Base-by-base conservation (phyloP, 1,140 invertebrate genomes). In the Magallana gigas region DNA sequence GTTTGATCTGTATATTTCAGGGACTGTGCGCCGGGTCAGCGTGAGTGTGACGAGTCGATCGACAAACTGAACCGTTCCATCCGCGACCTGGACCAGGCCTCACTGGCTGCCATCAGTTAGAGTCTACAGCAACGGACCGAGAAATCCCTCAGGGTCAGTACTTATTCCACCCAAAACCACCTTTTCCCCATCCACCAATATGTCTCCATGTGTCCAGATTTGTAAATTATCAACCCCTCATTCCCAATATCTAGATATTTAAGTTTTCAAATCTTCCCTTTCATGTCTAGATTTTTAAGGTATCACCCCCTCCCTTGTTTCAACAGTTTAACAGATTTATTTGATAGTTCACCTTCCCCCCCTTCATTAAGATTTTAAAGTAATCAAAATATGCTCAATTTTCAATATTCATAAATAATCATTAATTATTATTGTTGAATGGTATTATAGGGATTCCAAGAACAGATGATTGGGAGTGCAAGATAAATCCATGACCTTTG, bases 21-120 rank as follows among this genome's bases (percentile, higher is more conserved):
- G 62, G 98, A 99, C 91, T 98, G 98, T 93, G 98, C 98, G 0
- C 98, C 99, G 0, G 99, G 99, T 0, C 98, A 99, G 93, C 97
- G 97, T 7, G 98, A 99, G 95, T 99, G 98, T 94, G 97, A 98
- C 64, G 95, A 96, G 1, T 97, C 97, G 0, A 96, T 99, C 84
- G 97, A 98, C 23, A 96, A 96, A 23, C 94, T 99, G 8, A 97
- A 96, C 81, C 95, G 96, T 0, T 96, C 97, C 87, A 97, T 98
- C 5, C 95, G 97, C 0, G 97, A 98, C 76, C 94, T 99, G 56
- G 98, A 99, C 94, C 97, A 97, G 89, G 97, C 97, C 3, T 97
- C 97, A 0, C 95, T 99, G 87, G 97, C 97, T 76, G 97, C 98
- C 7, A 97, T 98, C 16, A 97, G 97, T 0, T 97, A 99, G 93